Percentiles rank a stretch among this genome's conserved stretches.
Conservation (phyloP, 1,140 invertebrate genomes). For the Ceratitis capitata region DNA sequence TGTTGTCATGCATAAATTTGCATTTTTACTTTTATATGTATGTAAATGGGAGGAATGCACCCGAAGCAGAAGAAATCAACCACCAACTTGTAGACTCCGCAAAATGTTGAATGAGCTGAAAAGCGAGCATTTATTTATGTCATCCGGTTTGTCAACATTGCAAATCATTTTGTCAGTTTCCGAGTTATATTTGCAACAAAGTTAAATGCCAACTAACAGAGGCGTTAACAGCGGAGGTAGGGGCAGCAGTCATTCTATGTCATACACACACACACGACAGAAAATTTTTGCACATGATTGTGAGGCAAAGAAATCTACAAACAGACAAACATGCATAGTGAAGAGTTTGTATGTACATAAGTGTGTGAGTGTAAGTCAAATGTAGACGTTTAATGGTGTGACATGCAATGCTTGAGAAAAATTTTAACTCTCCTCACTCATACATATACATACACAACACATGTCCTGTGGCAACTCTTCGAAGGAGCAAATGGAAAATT, state of each 20-base stretch:
- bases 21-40: slow-evolving; percentile 20
- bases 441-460: too few species aligned
- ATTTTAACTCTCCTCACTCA: too few species aligned
- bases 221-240: too few species aligned
- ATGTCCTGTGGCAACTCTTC: too few species aligned
- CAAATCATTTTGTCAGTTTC: slow-evolving; percentile 34
- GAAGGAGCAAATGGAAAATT: background rate
- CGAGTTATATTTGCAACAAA: slow-evolving; percentile 31
- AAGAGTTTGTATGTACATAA: background rate
- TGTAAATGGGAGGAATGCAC: too few species aligned
- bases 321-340: too few species aligned
- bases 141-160: slow-evolving; percentile 34
- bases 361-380: background rate
- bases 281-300: background rate
- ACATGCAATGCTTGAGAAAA: slow-evolving; percentile 35
- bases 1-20: slow-evolving; percentile 19
- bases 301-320: background rate
- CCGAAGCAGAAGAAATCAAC: background rate
- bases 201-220: slow-evolving; percentile 23
- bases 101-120: background rate
- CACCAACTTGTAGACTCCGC: background rate
- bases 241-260: background rate
- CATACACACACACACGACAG: background rate
- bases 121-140: slow-evolving; percentile 34
- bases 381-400: background rate